Evolutionary conservation across 2,888 invertebrate species (phyloP).

Genomic region (Morpho achilles): DNA sequence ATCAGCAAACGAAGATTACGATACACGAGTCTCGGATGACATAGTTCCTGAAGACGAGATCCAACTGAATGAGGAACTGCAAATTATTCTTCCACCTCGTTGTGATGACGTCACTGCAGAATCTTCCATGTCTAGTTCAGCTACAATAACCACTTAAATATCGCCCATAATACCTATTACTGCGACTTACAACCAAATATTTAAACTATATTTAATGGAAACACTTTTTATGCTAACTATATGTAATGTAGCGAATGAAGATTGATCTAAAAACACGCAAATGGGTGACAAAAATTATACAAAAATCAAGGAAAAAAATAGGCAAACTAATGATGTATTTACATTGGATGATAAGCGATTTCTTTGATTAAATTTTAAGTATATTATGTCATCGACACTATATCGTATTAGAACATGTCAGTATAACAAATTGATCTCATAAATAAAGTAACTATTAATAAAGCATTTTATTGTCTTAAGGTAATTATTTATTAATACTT

Average conservation of each 20-base stretch:
- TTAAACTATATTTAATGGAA: no score
- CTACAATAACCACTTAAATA: conserved; percentile 12
- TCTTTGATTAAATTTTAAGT: conserved; percentile 27
- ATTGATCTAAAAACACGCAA: conserved; percentile 37
- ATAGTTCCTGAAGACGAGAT: conserved; percentile 58
- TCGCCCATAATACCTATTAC: background rate
- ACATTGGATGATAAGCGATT: conserved; percentile 40
- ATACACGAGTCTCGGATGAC: conserved; percentile 48
- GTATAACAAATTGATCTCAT: no score
- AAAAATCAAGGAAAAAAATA: conserved; percentile 36
- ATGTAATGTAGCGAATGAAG: conserved; percentile 34
- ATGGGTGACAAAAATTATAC: conserved; percentile 38
- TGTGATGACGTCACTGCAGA: conserved; percentile 58
- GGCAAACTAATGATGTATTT: conserved; percentile 43
- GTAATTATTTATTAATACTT: no score
- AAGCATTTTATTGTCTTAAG: no score
- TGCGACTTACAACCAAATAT: no score
- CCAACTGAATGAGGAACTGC: conserved; percentile 59
- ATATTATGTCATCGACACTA: background rate
- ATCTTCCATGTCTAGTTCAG: conserved; percentile 43
- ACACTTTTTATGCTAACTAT: background rate
- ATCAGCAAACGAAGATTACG: conserved; percentile 49
- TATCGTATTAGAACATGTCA: background rate
- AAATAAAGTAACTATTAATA: no score
- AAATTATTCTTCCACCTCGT: conserved; percentile 65